These are phyloP conservation scores for Kradibia gibbosae DNA, from an alignment of 1,140 invertebrate genomes.

Conservation along the genomic window DNA sequence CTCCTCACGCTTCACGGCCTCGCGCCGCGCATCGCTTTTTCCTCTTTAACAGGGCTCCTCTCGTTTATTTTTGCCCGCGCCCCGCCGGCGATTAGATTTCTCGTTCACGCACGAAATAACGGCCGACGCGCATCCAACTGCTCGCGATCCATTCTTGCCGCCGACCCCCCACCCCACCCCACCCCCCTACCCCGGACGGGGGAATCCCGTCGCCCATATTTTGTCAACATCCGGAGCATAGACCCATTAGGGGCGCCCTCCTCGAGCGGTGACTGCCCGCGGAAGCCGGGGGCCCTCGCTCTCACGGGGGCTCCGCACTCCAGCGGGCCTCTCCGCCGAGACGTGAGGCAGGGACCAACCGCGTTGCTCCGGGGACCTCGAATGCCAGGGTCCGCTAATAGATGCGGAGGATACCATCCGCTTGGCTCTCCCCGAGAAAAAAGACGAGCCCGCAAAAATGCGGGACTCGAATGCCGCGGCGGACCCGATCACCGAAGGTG, in stretches of 20 bases:
- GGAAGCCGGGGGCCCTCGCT: neutral
- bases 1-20: constrained; percentile 39
- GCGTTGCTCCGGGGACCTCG: constrained; percentile 24
- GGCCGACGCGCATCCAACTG: neutral
- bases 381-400: constrained; percentile 30
- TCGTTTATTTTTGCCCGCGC: constrained; percentile 1
- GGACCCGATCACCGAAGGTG: neutral
- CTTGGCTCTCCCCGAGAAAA: constrained; percentile 14
- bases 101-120: constrained; percentile 41
- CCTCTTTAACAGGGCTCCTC: neutral
- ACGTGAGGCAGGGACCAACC: constrained; percentile 40
- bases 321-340: constrained; percentile 14
- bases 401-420: constrained; percentile 19
- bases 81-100: neutral
- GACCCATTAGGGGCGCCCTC: neutral
- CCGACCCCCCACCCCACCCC: too few relatives aligned
- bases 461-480: neutral
- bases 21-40: constrained; percentile 37
- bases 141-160: constrained; percentile 18
- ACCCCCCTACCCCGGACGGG: too few relatives aligned
- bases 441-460: constrained; percentile 8
- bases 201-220: constrained; percentile 20
- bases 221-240: neutral
- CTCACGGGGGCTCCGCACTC: neutral
- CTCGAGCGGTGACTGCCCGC: too few relatives aligned